Evolutionary conservation across 1,140 invertebrate species (phyloP).

Genomic region (Littorina saxatilis): DNA sequence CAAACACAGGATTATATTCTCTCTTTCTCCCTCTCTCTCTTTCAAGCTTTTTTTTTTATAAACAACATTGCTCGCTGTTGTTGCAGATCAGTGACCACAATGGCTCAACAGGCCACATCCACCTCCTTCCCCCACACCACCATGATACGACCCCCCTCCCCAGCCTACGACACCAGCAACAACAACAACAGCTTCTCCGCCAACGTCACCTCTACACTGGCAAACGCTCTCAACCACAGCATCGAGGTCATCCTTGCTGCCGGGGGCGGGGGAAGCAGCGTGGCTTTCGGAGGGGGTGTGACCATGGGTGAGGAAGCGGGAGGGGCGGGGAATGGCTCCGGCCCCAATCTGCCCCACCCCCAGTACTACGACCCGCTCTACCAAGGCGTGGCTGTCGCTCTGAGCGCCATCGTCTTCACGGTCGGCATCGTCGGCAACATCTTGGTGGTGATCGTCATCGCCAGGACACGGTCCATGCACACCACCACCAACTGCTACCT

Average conservation of each 20-base stretch:
- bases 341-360: slow-evolving; percentile 9
- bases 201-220: neutral
- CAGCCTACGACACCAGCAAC: neutral
- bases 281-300: neutral
- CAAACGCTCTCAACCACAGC: neutral
- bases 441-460: slow-evolving; percentile 76
- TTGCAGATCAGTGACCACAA: neutral
- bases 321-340: neutral
- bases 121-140: neutral
- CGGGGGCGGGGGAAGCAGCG: neutral
- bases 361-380: slow-evolving; percentile 46
- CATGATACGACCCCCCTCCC: neutral
- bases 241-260: neutral
- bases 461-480: slow-evolving; percentile 76
- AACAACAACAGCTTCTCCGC: neutral
- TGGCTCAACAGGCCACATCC: neutral
- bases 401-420: slow-evolving; percentile 59
- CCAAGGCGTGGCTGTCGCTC: slow-evolving; percentile 42
- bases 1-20: too few relatives aligned
- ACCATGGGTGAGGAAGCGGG: neutral
- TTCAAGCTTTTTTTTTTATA: too few relatives aligned
- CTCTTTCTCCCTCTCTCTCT: neutral
- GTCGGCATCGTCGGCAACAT: slow-evolving; percentile 71
- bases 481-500: slow-evolving; percentile 91
- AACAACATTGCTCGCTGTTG: neutral